Evolutionary conservation across 2,888 invertebrate genomes (phyloP).

Genomic region (Drosophila phalerata): DNA sequence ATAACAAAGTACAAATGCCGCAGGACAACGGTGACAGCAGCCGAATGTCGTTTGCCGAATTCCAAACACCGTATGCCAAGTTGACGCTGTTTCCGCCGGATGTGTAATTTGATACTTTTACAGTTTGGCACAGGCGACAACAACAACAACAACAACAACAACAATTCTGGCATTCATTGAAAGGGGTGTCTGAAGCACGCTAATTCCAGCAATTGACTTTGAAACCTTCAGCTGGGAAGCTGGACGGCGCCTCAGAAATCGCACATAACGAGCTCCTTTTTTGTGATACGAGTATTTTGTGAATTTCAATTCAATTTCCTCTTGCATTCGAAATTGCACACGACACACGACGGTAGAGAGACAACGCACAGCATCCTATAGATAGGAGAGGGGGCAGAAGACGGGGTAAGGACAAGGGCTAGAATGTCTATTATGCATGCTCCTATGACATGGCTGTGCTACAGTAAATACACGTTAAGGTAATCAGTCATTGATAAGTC

Average conservation of each 20-base stretch:
- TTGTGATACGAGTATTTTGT: constrained; percentile 63
- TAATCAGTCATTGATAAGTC: background rate
- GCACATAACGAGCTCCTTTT: constrained; percentile 83
- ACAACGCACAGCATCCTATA: background rate
- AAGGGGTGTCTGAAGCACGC: constrained; percentile 61
- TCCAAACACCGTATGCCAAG: constrained; percentile 37
- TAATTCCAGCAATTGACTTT: constrained; percentile 74
- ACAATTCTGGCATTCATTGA: constrained; percentile 28
- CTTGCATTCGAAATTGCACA: constrained; percentile 67
- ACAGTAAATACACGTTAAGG: constrained; percentile 45
- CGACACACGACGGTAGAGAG: constrained; percentile 12
- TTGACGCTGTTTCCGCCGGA: constrained; percentile 80
- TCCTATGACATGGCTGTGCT: constrained; percentile 13
- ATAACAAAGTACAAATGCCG: constrained; percentile 75
- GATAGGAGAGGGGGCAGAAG: background rate
- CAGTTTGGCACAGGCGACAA: constrained; percentile 63
- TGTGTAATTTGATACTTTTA: constrained; percentile 83
- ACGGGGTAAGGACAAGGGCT: constrained; percentile 20
- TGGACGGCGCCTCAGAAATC: constrained; percentile 64
- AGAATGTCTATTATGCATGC: constrained; percentile 54
- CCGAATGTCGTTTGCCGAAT: constrained; percentile 13
- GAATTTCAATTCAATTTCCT: constrained; percentile 84
- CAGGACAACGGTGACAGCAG: constrained; percentile 52
- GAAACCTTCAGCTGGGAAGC: constrained; percentile 39
- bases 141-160: constrained; percentile 22